phyloP scores from a whole-genome alignment of 2,888 invertebrate species.

The Yponomeuta sedellus region DNA sequence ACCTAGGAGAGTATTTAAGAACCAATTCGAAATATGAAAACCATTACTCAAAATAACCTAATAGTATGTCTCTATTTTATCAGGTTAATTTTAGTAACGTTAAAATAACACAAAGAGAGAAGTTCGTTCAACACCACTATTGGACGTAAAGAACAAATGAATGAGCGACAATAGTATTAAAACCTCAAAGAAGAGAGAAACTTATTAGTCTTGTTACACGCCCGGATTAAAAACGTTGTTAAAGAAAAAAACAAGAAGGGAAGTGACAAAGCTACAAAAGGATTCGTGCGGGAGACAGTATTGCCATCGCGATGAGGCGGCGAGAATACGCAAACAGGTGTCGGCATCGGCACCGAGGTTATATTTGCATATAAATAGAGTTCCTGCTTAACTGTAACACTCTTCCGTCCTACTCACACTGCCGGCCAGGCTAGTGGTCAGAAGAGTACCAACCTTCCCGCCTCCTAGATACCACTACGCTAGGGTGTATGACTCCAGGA shows the following conservation, averaged over 20 bases:
- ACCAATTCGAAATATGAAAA: too few species aligned
- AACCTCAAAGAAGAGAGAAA: conserved; percentile 11
- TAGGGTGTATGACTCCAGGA: conserved; percentile 60
- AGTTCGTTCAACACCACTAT: background rate
- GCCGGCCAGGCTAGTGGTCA: conserved; percentile 22
- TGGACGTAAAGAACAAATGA: conserved; percentile 6
- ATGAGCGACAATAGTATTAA: conserved; percentile 32
- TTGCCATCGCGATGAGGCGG: conserved; percentile 58
- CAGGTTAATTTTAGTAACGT: too few species aligned
- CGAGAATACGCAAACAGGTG: conserved; percentile 77
- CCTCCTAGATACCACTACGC: conserved; percentile 60
- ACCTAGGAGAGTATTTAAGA: too few species aligned
- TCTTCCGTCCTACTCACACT: conserved; percentile 65
- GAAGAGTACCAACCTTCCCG: conserved; percentile 36
- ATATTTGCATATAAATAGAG: conserved; percentile 77
- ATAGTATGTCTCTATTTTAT: too few species aligned
- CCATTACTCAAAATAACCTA: too few species aligned
- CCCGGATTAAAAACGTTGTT: background rate
- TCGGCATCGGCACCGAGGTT: conserved; percentile 73
- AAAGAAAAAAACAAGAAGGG: conserved; percentile 27
- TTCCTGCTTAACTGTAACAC: conserved; percentile 76
- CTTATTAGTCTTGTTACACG: background rate
- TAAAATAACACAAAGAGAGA: background rate
- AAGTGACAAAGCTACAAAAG: conserved; percentile 37
- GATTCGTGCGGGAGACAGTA: conserved; percentile 60